Conservation (phyloP, 2,797 vertebrate genomes). For the Sebastes nivosus region DNA sequence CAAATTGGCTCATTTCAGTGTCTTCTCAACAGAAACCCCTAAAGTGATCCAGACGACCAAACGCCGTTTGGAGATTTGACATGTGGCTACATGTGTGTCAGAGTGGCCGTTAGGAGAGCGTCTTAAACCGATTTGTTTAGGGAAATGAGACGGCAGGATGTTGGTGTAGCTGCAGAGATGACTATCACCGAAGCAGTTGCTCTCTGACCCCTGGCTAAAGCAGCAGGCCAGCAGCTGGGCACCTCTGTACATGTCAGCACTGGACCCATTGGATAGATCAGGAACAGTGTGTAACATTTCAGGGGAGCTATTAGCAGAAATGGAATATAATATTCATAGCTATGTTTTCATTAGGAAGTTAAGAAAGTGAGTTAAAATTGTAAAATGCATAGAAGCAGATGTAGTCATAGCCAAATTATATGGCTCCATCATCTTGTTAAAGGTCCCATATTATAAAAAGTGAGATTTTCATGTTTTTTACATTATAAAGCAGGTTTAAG, state of each 20-base stretch:
- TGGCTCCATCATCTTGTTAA: background rate
- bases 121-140: conserved; percentile 63
- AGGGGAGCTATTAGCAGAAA: no score
- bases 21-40: background rate
- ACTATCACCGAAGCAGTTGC: conserved; percentile 48
- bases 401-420: background rate
- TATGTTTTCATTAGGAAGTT: no score
- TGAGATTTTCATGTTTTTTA: no score
- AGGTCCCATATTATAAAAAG: no score
- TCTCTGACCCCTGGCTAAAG: conserved; percentile 60
- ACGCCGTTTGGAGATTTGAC: background rate
- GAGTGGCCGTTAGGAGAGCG: background rate
- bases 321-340: no score
- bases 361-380: background rate
- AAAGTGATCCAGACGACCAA: background rate
- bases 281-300: no score
- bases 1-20: background rate
- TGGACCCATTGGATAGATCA: background rate
- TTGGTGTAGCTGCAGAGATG: conserved; percentile 65
- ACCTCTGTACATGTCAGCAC: conserved; percentile 8
- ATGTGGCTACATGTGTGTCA: background rate
- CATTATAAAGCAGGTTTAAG: no score
- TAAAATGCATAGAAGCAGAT: background rate
- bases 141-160: conserved; percentile 67
- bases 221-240: conserved; percentile 28